Percentiles rank a stretch among this genome's conserved stretches.
Conservation (phyloP, 2,113 vertebrate species). For the Microtus richardsoni region DNA sequence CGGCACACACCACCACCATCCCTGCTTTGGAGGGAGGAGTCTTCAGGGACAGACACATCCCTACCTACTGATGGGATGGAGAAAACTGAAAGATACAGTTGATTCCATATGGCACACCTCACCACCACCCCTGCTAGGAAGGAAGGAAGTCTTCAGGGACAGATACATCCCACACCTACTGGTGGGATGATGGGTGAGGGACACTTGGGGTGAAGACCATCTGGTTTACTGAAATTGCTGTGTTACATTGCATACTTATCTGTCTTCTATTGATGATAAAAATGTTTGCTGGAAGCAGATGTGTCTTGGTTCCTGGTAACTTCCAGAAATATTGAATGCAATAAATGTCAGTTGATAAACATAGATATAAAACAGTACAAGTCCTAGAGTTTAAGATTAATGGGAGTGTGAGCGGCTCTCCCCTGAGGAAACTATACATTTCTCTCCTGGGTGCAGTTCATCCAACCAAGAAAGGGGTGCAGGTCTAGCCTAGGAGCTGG, state of each 20-base stretch:
- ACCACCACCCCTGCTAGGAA: neutral
- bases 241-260: neutral
- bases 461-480: neutral
- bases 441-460: neutral
- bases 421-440: neutral
- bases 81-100: neutral
- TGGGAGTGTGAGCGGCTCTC: neutral
- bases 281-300: neutral
- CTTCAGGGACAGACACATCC: neutral
- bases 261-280: neutral
- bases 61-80: neutral
- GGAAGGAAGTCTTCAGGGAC: neutral
- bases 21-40: neutral
- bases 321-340: neutral
- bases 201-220: neutral
- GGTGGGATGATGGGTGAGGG: neutral
- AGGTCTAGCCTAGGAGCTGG: neutral
- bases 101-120: neutral
- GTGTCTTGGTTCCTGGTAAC: neutral
- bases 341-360: neutral
- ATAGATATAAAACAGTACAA: neutral
- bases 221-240: neutral
- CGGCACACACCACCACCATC: neutral
- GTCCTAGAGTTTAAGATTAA: neutral
- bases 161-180: neutral